phyloP scores from a whole-genome alignment of 2,797 vertebrate species.

The Cheirogaleus major region DNA sequence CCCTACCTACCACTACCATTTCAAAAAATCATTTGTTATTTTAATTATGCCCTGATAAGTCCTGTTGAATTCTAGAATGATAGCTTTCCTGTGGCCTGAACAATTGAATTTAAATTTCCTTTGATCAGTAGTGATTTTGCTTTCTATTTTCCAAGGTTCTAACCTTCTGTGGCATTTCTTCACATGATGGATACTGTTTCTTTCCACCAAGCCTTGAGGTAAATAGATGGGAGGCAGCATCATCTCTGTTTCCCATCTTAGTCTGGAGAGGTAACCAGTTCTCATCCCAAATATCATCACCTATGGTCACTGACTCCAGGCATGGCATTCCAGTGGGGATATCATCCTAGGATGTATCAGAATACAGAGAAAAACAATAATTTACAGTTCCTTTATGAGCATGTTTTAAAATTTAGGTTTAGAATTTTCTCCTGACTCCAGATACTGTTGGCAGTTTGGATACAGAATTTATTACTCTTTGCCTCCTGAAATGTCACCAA shows the following conservation, averaged over 20 bases:
- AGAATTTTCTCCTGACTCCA: neutral
- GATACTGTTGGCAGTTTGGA: constrained; percentile 15
- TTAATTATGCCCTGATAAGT: constrained; percentile 19
- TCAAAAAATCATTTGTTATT: neutral
- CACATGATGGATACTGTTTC: constrained; percentile 6
- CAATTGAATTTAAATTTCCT: neutral
- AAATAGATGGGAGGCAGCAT: neutral
- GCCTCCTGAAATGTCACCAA: neutral
- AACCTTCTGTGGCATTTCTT: constrained; percentile 74
- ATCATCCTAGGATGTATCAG: constrained; percentile 67
- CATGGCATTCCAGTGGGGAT: constrained; percentile 77
- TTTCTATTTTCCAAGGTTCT: constrained; percentile 25
- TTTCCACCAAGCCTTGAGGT: constrained; percentile 40
- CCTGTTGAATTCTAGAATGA: neutral
- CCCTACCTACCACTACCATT: neutral
- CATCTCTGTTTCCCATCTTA: constrained; percentile 5
- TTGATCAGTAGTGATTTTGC: neutral
- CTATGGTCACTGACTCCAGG: constrained; percentile 76
- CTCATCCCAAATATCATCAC: constrained; percentile 82
- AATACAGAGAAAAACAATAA: constrained; percentile 25
- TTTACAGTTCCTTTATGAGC: neutral
- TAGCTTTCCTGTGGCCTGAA: neutral
- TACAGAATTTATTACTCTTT: neutral
- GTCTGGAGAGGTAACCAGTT: constrained; percentile 66
- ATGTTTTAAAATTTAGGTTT: constrained; percentile 25